Percentiles rank a stretch among this genome's conserved stretches.
Evolutionary conservation across 2,888 invertebrate genomes (phyloP).

Genomic region (Orthosia incerta): DNA sequence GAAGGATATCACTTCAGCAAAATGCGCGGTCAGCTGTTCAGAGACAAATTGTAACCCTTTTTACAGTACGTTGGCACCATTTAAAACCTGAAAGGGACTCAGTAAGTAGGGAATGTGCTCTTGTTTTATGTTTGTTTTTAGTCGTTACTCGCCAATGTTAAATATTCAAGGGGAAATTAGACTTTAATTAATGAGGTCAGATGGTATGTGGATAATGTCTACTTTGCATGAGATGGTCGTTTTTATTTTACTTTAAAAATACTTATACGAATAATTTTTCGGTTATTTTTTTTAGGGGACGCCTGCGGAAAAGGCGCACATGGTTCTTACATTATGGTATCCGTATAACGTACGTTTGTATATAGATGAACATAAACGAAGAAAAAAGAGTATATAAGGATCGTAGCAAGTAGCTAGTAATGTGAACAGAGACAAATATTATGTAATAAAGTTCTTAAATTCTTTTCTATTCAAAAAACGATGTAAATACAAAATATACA

Average conservation of each 20-base stretch:
- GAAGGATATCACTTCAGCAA: slow-evolving; percentile 25
- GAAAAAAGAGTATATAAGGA: too few species aligned
- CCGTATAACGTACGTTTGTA: too few species aligned
- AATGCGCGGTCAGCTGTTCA: slow-evolving; percentile 44
- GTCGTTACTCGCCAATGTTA: slow-evolving; percentile 23
- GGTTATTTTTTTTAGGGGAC: too few species aligned
- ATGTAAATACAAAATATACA: not conserved
- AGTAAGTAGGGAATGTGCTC: slow-evolving; percentile 28
- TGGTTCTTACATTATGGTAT: too few species aligned
- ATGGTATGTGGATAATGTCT: slow-evolving; percentile 1
- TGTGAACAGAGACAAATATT: not conserved
- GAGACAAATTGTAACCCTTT: slow-evolving; percentile 58
- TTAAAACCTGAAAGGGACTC: slow-evolving; percentile 47
- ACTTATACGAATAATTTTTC: not conserved
- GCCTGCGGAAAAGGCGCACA: too few species aligned
- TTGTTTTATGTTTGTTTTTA: slow-evolving; percentile 47
- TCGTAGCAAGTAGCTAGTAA: not conserved
- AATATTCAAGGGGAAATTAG: slow-evolving; percentile 35
- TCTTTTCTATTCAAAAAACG: not conserved
- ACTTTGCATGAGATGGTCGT: not conserved
- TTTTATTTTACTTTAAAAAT: not conserved
- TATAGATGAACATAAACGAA: too few species aligned
- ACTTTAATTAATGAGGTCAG: slow-evolving; percentile 17
- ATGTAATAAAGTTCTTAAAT: not conserved
- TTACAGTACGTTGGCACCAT: slow-evolving; percentile 38